A percentile compares a stretch with the other conserved stretches of the same genome.
Conservation (phyloP, 2,888 invertebrate genomes). For the Ecliptopera silaceata region DNA sequence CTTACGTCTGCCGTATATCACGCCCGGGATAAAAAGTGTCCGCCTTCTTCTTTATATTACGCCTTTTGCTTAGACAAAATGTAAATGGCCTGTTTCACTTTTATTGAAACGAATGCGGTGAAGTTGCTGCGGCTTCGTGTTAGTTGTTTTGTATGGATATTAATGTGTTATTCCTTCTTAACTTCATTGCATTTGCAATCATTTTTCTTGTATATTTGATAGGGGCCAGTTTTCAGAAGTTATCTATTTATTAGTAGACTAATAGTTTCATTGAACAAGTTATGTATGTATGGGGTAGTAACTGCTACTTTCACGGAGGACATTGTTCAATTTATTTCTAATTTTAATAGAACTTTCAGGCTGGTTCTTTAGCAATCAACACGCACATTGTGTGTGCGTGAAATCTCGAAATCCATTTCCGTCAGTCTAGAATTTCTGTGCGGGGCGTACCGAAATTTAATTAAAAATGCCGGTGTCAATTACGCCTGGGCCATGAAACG, state of each 20-base stretch:
- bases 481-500: constrained; percentile 44
- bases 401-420: constrained; percentile 33
- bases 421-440: constrained; percentile 38
- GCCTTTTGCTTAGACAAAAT: constrained; percentile 35
- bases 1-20: constrained; percentile 34
- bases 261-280: too few relatives aligned
- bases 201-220: too few relatives aligned
- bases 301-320: too few relatives aligned
- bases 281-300: too few relatives aligned
- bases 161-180: background rate
- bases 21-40: constrained; percentile 34
- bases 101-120: constrained; percentile 32
- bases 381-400: constrained; percentile 25
- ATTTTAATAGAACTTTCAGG: constrained; percentile 1
- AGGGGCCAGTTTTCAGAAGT: too few relatives aligned
- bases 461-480: constrained; percentile 53
- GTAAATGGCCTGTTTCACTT: constrained; percentile 35
- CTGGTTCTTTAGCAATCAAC: constrained; percentile 10
- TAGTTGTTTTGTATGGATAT: background rate
- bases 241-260: too few relatives aligned
- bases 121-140: constrained; percentile 7
- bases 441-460: constrained; percentile 48
- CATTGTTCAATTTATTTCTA: background rate
- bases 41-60: constrained; percentile 29
- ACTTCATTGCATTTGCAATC: too few relatives aligned